phyloP scores from a whole-genome alignment of 2,113 vertebrate species.

The Orientallactaga bullata region DNA sequence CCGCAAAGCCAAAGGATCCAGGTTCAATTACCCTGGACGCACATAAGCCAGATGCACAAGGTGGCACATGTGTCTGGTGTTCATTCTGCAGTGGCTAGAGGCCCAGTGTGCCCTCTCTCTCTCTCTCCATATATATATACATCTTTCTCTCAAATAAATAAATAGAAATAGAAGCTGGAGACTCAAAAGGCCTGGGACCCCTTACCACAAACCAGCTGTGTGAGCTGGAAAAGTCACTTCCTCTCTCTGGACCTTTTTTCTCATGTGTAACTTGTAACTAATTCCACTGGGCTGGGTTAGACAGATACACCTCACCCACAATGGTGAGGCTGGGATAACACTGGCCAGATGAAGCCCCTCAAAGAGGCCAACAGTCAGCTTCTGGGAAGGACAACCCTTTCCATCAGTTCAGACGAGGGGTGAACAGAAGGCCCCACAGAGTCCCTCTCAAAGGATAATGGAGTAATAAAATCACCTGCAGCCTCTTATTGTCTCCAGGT shows the following conservation, averaged over 20 bases:
- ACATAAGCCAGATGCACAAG: too few species aligned
- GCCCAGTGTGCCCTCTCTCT: too few species aligned
- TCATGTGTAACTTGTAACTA: constrained; percentile 39
- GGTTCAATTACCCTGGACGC: too few species aligned
- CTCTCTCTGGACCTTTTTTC: constrained; percentile 58
- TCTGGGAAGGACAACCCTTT: neutral
- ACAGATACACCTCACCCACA: neutral
- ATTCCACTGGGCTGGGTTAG: neutral
- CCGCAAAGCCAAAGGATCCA: too few species aligned
- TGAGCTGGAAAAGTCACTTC: constrained; percentile 42
- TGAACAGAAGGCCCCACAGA: neutral
- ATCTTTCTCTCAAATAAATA: too few species aligned
- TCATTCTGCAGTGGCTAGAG: too few species aligned
- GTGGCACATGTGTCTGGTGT: too few species aligned
- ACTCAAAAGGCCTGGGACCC: neutral
- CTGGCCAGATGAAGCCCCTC: neutral
- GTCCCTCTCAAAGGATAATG: neutral
- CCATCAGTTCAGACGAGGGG: neutral
- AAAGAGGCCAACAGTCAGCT: neutral
- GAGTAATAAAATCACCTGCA: neutral
- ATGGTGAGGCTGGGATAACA: constrained; percentile 11
- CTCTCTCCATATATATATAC: too few species aligned
- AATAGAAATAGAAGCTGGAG: neutral
- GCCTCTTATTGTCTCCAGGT: neutral
- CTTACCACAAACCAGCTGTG: neutral